Evolutionary conservation across 2,113 vertebrate genomes (phyloP).

Genomic region (Falcunculus frontatus): DNA sequence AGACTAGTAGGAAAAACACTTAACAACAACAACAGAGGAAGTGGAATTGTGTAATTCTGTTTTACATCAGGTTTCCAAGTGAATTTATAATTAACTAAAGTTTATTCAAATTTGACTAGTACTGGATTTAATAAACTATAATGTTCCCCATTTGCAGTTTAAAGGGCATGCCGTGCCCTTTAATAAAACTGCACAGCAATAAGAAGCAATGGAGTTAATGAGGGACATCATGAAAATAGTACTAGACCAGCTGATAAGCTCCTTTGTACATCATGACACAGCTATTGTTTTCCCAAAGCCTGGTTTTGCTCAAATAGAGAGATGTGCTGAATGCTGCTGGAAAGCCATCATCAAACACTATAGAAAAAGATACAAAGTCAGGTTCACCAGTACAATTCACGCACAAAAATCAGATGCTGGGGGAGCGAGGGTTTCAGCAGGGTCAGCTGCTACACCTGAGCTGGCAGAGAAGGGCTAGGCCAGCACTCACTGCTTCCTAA

Average conservation of each 20-base stretch:
- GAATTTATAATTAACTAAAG: constrained; percentile 33
- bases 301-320: neutral
- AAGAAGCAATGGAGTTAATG: neutral
- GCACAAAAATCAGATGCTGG: neutral
- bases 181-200: constrained; percentile 7
- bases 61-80: constrained; percentile 11
- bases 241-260: neutral
- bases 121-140: neutral
- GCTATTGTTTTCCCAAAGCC: neutral
- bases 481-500: neutral
- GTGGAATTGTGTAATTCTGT: neutral
- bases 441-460: constrained; percentile 9
- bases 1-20: neutral
- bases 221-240: neutral
- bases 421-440: neutral
- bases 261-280: neutral
- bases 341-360: neutral
- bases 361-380: neutral
- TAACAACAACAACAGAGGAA: neutral
- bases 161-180: no score
- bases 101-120: constrained; percentile 43
- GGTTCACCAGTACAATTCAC: neutral
- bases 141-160: neutral
- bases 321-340: neutral
- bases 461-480: neutral